Percentiles rank a stretch among this genome's conserved stretches.
phyloP scores from a whole-genome alignment of 2,797 vertebrate genomes.

The Micropoecilia bifurca region DNA sequence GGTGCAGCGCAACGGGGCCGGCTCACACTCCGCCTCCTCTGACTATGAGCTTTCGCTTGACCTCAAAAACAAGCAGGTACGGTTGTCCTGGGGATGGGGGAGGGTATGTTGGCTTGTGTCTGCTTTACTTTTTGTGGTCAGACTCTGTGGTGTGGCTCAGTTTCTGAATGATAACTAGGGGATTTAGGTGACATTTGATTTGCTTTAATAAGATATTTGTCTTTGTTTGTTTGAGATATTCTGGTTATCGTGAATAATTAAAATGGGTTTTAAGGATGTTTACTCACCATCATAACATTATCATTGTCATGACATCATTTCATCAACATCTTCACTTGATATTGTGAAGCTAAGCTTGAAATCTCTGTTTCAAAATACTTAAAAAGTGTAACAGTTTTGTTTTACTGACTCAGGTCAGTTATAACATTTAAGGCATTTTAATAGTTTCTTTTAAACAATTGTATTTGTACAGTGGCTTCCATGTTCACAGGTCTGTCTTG shows the following conservation, averaged over 20 bases:
- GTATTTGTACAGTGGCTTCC: constrained; percentile 34
- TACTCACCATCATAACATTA: constrained; percentile 51
- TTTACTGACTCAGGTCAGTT: background rate
- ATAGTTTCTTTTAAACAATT: constrained; percentile 36
- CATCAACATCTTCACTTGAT: constrained; percentile 44
- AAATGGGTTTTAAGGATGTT: constrained; percentile 41
- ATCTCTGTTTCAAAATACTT: background rate
- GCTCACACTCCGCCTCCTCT: constrained; percentile 90
- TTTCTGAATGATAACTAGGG: constrained; percentile 48
- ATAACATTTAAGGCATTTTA: background rate
- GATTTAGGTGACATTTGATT: constrained; percentile 21
- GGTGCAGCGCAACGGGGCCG: constrained; percentile 92
- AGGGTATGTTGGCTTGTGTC: constrained; percentile 48
- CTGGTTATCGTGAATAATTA: constrained; percentile 20
- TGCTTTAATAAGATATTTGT: background rate
- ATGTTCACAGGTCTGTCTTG: constrained; percentile 55
- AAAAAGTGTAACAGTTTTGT: constrained; percentile 5
- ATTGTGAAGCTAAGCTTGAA: constrained; percentile 18
- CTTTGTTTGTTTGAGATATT: constrained; percentile 15
- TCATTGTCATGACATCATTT: constrained; percentile 59
- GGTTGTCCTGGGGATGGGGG: constrained; percentile 66
- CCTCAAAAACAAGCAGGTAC: constrained; percentile 99
- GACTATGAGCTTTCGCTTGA: constrained; percentile 99
- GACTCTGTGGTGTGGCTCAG: constrained; percentile 50
- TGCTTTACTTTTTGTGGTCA: constrained; percentile 64